A percentile compares a stretch with the other conserved stretches of the same genome.
phyloP scores from a whole-genome alignment of 2,797 vertebrate genomes.

The Harpagifer antarcticus region DNA sequence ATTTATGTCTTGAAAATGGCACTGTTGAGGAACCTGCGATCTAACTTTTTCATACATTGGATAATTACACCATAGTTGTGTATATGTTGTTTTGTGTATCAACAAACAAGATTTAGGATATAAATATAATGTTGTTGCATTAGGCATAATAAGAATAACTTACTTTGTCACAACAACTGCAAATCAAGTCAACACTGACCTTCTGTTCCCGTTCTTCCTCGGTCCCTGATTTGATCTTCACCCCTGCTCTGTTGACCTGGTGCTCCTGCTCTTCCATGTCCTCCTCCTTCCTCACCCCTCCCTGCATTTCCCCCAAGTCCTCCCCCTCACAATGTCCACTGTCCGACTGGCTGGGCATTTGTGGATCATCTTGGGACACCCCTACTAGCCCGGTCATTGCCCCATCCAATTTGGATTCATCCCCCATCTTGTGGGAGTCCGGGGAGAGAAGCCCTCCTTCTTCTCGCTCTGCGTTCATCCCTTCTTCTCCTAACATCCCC shows the following conservation, averaged over 20 bases:
- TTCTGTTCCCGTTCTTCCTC: conserved; percentile 84
- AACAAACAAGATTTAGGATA: background rate
- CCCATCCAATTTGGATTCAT: conserved; percentile 78
- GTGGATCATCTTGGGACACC: conserved; percentile 90
- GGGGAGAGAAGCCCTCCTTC: conserved; percentile 90
- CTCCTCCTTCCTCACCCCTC: conserved; percentile 81
- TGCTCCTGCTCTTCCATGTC: conserved; percentile 76
- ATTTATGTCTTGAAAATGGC: no score
- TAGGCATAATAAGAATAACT: background rate
- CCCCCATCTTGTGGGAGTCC: conserved; percentile 89
- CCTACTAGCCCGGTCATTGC: conserved; percentile 53
- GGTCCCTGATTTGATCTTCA: conserved; percentile 73
- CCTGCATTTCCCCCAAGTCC: conserved; percentile 71
- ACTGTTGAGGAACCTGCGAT: no score
- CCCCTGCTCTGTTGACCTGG: conserved; percentile 61
- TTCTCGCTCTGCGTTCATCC: conserved; percentile 77
- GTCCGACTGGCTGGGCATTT: conserved; percentile 97
- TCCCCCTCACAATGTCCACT: conserved; percentile 86
- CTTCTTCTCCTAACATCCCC: conserved; percentile 81
- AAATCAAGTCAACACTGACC: conserved; percentile 51
- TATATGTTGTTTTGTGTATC: no score
- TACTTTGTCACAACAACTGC: conserved; percentile 2
- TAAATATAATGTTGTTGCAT: background rate
- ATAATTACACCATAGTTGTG: no score
- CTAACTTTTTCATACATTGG: no score